Percentiles rank a stretch among this genome's conserved stretches.
These are phyloP conservation scores for Papilio glaucus DNA, from an alignment of 1,140 invertebrate genomes.

Conservation along the genomic window DNA sequence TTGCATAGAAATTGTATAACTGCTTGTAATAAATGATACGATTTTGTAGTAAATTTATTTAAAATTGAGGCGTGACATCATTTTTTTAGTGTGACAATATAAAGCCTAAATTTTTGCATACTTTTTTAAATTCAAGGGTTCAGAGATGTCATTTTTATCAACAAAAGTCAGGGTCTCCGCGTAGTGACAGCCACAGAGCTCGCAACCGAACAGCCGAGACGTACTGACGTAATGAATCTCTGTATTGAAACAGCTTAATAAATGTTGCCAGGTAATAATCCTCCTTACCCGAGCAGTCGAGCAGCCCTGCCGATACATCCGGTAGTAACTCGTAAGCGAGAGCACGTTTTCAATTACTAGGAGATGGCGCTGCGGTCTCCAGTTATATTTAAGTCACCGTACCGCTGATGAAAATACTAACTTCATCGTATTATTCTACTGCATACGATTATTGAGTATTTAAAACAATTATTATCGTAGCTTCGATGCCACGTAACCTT, in stretches of 20 bases:
- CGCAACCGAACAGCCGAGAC: no score
- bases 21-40: neutral
- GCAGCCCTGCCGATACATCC: no score
- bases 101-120: no score
- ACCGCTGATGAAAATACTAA: neutral
- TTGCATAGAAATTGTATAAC: conserved; percentile 3
- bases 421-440: neutral
- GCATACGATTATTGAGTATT: neutral
- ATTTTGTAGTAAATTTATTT: neutral
- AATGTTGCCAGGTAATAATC: neutral
- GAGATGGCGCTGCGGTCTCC: neutral
- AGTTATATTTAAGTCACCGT: neutral
- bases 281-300: no score
- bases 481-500: neutral
- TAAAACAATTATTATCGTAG: neutral
- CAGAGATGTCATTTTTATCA: no score
- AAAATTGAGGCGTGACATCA: no score
- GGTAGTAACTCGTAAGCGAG: no score
- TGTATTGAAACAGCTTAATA: neutral
- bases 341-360: no score
- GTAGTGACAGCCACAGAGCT: no score
- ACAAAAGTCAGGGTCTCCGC: no score
- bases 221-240: neutral
- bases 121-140: no score
- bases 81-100: no score